A percentile compares a stretch with the other conserved stretches of the same genome.
Conservation (phyloP, 2,797 vertebrate species). For the Malurus leucopterus region DNA sequence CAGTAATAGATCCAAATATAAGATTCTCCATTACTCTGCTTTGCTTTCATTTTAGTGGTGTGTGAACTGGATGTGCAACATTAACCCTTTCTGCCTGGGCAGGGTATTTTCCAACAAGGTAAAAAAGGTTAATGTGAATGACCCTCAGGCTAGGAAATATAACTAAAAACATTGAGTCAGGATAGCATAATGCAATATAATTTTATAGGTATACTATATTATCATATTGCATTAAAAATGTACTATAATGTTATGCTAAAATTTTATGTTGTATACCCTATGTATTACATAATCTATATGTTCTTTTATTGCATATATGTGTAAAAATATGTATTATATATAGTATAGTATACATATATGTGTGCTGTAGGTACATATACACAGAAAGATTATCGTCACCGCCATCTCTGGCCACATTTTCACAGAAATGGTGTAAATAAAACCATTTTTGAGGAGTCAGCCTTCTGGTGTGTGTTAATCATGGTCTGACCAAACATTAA, state of each 20-base stretch:
- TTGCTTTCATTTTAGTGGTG: not conserved
- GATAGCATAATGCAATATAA: not conserved
- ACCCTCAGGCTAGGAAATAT: not conserved
- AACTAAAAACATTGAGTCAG: not conserved
- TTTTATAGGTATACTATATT: not conserved
- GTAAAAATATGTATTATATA: not conserved
- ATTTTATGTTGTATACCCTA: not conserved
- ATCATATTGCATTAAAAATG: not conserved
- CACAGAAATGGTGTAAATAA: not conserved
- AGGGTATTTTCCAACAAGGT: not conserved
- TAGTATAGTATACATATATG: not conserved
- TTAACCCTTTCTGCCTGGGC: not conserved
- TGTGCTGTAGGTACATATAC: not conserved
- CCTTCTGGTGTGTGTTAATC: not conserved
- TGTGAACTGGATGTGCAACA: not conserved
- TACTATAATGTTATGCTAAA: not conserved
- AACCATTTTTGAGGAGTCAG: not conserved
- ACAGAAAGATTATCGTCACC: not conserved
- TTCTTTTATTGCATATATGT: not conserved
- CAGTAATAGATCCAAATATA: not conserved
- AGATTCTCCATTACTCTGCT: not conserved
- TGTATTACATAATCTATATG: not conserved
- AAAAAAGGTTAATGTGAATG: not conserved
- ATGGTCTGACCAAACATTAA: not conserved
- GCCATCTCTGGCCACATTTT: not conserved